These are phyloP conservation scores for Hyposmocoma kahamanoa DNA, from an alignment of 1,140 invertebrate species.

Conservation along the genomic window DNA sequence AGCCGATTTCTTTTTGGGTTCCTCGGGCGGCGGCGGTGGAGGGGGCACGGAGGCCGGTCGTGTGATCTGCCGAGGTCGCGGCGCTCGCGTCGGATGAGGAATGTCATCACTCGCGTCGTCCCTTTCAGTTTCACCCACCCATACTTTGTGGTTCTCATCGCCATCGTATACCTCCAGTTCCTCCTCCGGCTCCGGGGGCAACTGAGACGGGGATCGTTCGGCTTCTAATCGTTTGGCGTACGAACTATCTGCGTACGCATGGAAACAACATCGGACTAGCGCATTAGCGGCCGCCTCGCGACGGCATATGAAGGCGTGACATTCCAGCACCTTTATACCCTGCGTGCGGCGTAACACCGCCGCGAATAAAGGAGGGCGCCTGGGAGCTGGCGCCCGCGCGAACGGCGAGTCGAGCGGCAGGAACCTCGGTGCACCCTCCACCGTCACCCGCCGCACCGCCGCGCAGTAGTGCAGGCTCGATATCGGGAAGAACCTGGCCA, in stretches of 20 bases:
- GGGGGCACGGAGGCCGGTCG: conserved; percentile 86
- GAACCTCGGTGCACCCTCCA: conserved; percentile 87
- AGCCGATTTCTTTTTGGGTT: conserved; percentile 73
- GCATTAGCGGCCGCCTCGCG: conserved; percentile 96
- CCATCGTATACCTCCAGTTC: conserved; percentile 88
- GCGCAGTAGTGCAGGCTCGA: conserved; percentile 98
- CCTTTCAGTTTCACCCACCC: conserved; percentile 86
- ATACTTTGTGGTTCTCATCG: conserved; percentile 95
- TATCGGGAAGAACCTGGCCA: conserved; percentile 98
- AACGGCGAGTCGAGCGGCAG: conserved; percentile 97
- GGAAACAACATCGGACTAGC: conserved; percentile 94
- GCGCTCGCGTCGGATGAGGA: conserved; percentile 83
- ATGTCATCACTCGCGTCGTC: conserved; percentile 83
- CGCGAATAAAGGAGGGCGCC: conserved; percentile 97
- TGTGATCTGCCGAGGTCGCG: conserved; percentile 85
- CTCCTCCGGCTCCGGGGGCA: conserved; percentile 79
- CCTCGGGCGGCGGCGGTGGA: conserved; percentile 82
- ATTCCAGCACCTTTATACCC: conserved; percentile 99
- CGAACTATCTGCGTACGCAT: conserved; percentile 94
- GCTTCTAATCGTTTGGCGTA: conserved; percentile 88
- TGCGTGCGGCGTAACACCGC: conserved; percentile 95
- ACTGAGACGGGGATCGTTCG: conserved; percentile 52
- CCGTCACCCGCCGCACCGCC: conserved; percentile 90
- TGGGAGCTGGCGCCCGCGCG: conserved; percentile 87
- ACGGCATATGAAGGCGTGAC: conserved; percentile 99